Evolutionary conservation across 2,888 invertebrate species (phyloP).

Genomic region (Archips crataeganus): DNA sequence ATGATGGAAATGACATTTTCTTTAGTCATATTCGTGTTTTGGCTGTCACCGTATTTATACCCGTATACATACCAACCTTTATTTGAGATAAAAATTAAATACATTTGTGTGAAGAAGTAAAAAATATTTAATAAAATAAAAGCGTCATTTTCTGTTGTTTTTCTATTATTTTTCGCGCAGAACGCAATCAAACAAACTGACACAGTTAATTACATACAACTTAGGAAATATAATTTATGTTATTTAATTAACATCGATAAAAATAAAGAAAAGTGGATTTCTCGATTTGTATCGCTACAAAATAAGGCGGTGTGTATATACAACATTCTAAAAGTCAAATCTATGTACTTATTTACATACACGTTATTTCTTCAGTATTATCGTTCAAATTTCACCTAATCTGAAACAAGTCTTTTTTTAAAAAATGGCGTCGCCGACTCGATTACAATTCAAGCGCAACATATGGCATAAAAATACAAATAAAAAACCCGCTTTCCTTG

Average conservation of each 20-base stretch:
- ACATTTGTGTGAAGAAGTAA: no score
- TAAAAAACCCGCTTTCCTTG: constrained; percentile 26
- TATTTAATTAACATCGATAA: constrained; percentile 16
- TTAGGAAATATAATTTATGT: constrained; percentile 14
- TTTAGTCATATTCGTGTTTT: no score
- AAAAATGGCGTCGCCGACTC: no score
- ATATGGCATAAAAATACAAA: constrained; percentile 28
- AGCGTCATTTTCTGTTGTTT: neutral
- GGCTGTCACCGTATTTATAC: no score
- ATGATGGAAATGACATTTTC: no score
- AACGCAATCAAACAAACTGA: neutral
- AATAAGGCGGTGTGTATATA: neutral
- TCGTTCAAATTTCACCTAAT: neutral
- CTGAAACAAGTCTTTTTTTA: no score
- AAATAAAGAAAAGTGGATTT: constrained; percentile 17
- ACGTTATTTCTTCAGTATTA: no score
- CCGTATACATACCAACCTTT: no score
- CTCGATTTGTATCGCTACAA: neutral
- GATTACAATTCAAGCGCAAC: neutral
- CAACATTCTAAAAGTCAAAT: neutral
- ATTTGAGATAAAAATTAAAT: no score
- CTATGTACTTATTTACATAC: no score
- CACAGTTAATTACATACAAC: constrained; percentile 20
- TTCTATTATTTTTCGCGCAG: constrained; percentile 7
- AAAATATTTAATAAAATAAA: no score